These are phyloP conservation scores for Lemur catta DNA, from an alignment of 2,797 vertebrate genomes.

Conservation along the genomic window DNA sequence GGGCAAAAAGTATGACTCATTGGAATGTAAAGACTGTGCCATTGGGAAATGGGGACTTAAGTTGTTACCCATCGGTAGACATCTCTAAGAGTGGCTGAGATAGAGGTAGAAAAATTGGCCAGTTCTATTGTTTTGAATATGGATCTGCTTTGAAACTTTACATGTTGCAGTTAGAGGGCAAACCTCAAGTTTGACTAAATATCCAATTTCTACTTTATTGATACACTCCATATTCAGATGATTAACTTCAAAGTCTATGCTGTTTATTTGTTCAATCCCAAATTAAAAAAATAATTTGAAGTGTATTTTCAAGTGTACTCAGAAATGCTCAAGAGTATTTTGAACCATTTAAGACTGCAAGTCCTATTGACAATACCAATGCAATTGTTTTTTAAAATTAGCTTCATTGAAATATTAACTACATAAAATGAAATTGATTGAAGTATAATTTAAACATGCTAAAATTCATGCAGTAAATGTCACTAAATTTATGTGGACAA, in stretches of 20 bases:
- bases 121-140: not conserved
- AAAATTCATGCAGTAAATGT: not conserved
- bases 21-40: no score
- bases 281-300: not conserved
- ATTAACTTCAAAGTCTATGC: not conserved
- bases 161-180: not conserved
- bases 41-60: no score
- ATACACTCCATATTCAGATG: not conserved
- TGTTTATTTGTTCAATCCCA: not conserved
- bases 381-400: not conserved
- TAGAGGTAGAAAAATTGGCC: not conserved
- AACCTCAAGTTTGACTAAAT: not conserved
- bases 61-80: fast-evolving
- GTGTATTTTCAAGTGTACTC: not conserved
- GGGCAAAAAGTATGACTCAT: not conserved
- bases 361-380: not conserved
- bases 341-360: not conserved
- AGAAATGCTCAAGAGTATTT: not conserved
- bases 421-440: not conserved
- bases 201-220: not conserved
- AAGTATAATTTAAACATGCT: not conserved
- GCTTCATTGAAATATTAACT: not conserved
- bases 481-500: not conserved
- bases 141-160: not conserved
- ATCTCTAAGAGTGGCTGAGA: not conserved